These are phyloP conservation scores for Sinocyclocheilus maitianheensis DNA, from an alignment of 2,113 vertebrate genomes.

Conservation along the genomic window DNA sequence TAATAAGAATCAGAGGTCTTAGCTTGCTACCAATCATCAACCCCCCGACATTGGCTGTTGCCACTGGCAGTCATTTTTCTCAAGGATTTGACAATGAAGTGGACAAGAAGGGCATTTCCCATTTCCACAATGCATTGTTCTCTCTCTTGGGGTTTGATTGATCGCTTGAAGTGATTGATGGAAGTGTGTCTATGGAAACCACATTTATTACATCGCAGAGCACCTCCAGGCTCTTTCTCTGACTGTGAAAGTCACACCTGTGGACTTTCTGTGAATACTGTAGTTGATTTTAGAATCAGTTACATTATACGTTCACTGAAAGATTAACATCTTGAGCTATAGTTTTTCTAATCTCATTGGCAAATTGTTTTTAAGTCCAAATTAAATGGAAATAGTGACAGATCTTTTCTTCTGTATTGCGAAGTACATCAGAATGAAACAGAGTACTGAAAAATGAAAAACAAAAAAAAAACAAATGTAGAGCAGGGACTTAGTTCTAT, in stretches of 20 bases:
- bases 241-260: neutral
- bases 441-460: no score
- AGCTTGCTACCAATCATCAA: neutral
- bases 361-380: neutral
- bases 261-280: constrained; percentile 2
- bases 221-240: constrained; percentile 19
- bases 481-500: no score
- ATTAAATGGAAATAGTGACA: neutral
- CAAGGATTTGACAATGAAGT: constrained; percentile 44
- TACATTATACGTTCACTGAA: neutral
- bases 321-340: neutral
- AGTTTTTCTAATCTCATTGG: neutral
- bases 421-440: neutral
- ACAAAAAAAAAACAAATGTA: no score
- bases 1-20: constrained; percentile 46
- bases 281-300: neutral
- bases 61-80: constrained; percentile 52
- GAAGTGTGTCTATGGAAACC: constrained; percentile 24
- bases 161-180: constrained; percentile 51
- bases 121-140: constrained; percentile 51
- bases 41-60: constrained; percentile 46
- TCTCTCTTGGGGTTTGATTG: constrained; percentile 48
- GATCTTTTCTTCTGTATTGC: neutral
- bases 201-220: constrained; percentile 9
- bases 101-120: constrained; percentile 57